Conservation (phyloP, 2,797 vertebrate genomes). For the Microcaecilia unicolor region DNA sequence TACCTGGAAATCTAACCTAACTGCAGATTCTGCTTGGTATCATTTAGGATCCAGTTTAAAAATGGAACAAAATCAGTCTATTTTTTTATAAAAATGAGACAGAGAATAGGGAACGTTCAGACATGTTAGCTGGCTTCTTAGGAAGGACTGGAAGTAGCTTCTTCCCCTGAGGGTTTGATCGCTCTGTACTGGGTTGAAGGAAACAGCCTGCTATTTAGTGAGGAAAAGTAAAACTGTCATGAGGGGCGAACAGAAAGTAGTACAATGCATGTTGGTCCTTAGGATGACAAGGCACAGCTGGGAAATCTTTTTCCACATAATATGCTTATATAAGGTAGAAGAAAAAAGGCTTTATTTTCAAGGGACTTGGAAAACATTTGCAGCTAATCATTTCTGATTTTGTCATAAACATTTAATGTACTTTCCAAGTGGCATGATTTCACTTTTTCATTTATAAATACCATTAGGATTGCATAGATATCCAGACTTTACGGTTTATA, state of each 20-base stretch:
- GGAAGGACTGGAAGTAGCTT: slow-evolving; percentile 40
- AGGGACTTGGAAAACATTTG: slow-evolving; percentile 3
- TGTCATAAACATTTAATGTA: not conserved
- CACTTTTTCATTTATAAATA: slow-evolving; percentile 12
- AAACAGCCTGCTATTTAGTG: slow-evolving; percentile 40
- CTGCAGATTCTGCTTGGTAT: slow-evolving; percentile 52
- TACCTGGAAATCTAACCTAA: slow-evolving; percentile 64
- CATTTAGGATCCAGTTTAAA: slow-evolving; percentile 58
- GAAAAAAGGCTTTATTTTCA: slow-evolving; percentile 33
- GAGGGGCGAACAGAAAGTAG: slow-evolving; percentile 31
- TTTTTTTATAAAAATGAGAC: slow-evolving; percentile 48
- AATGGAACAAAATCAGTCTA: slow-evolving; percentile 50
- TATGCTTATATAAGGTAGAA: slow-evolving; percentile 21
- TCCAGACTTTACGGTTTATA: no score
- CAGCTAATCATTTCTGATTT: slow-evolving; percentile 6
- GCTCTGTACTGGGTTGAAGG: slow-evolving; percentile 33
- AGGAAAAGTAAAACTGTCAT: slow-evolving; percentile 30
- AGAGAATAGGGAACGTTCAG: slow-evolving; percentile 45
- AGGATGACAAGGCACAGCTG: slow-evolving; percentile 78
- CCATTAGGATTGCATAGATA: not conserved
- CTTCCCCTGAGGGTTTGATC: slow-evolving; percentile 44
- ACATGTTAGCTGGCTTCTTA: slow-evolving; percentile 47
- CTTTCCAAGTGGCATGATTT: slow-evolving; percentile 2
- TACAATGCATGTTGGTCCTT: slow-evolving; percentile 53
- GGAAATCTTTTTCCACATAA: slow-evolving; percentile 39